Conservation (phyloP, 2,797 vertebrate species). For the Sardinella longiceps region DNA sequence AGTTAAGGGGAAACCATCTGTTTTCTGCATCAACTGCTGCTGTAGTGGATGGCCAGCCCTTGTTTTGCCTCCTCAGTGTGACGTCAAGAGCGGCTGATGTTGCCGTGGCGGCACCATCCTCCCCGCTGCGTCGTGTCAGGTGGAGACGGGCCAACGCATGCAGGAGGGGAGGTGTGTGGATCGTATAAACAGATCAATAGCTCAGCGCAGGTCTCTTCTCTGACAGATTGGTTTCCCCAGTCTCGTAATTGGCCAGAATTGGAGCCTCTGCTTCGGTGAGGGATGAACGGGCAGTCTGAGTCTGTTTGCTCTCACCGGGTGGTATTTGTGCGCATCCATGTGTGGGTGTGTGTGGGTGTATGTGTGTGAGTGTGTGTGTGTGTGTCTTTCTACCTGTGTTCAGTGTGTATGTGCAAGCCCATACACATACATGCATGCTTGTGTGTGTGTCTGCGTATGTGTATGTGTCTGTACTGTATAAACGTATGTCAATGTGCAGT, state of each 20-base stretch:
- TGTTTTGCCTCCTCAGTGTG: neutral
- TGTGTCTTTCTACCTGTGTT: neutral
- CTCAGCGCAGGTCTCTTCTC: constrained; percentile 55
- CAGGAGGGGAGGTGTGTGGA: constrained; percentile 21
- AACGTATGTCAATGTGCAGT: neutral
- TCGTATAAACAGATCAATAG: constrained; percentile 67
- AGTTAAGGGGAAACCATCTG: neutral
- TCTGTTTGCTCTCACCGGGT: constrained; percentile 10
- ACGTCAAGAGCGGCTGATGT: neutral
- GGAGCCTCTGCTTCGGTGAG: constrained; percentile 18
- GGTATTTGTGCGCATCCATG: neutral
- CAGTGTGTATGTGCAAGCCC: too few species aligned
- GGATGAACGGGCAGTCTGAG: neutral
- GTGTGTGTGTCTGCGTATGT: neutral
- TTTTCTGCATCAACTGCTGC: neutral
- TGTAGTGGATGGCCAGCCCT: neutral
- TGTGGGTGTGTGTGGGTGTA: neutral
- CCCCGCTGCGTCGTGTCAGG: neutral
- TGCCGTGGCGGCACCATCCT: neutral
- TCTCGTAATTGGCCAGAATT: constrained; percentile 62
- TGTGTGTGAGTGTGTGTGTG: neutral
- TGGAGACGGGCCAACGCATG: constrained; percentile 1
- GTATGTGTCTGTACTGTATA: neutral
- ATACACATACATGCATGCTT: too few species aligned
- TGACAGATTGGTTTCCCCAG: constrained; percentile 62